Conservation (phyloP, 2,797 vertebrate genomes). For the Labroides dimidiatus region DNA sequence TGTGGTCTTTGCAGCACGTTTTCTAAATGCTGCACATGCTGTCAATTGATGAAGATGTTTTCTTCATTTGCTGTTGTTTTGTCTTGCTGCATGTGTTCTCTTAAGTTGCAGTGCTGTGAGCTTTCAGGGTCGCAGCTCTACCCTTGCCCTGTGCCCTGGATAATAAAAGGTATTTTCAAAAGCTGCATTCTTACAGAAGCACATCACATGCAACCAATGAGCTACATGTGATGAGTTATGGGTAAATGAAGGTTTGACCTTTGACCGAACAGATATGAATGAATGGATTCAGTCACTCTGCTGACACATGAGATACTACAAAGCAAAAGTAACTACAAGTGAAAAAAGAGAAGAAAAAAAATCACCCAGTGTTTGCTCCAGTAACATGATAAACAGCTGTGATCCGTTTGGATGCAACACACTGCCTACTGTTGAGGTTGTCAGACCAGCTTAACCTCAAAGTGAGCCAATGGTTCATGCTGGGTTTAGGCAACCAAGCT, state of each 20-base stretch:
- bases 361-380: slow-evolving; percentile 5
- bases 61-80: too few species aligned
- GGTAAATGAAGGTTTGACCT: slow-evolving; percentile 33
- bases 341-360: neutral
- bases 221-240: too few species aligned
- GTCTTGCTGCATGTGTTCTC: too few species aligned
- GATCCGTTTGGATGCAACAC: slow-evolving; percentile 25
- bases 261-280: slow-evolving; percentile 7
- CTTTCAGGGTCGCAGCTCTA: too few species aligned
- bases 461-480: slow-evolving; percentile 4
- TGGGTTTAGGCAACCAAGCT: slow-evolving; percentile 10
- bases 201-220: slow-evolving; percentile 8
- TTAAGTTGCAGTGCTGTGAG: too few species aligned
- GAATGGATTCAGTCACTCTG: slow-evolving; percentile 21
- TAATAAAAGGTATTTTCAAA: too few species aligned
- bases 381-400: slow-evolving; percentile 35
- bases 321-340: slow-evolving; percentile 3
- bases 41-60: too few species aligned
- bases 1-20: too few species aligned
- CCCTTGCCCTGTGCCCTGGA: too few species aligned
- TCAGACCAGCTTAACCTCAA: slow-evolving; percentile 33
- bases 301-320: slow-evolving; percentile 21
- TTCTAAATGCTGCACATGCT: too few species aligned
- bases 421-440: slow-evolving; percentile 38
- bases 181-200: too few species aligned